These are phyloP conservation scores for Charadrius vociferus DNA, from an alignment of 2,113 vertebrate genomes.

Conservation along the genomic window DNA sequence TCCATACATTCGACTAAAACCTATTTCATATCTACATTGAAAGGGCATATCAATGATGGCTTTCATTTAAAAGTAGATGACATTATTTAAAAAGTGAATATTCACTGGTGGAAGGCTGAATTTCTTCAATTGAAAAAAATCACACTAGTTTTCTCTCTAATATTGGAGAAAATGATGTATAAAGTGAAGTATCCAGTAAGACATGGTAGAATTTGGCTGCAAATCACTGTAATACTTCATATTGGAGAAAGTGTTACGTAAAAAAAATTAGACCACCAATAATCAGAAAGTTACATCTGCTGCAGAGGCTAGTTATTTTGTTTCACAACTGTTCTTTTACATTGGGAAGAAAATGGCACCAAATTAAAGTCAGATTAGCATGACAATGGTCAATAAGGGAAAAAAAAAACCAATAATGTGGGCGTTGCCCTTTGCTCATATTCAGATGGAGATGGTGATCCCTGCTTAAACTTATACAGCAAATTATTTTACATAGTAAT, in stretches of 20 bases:
- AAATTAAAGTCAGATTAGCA: neutral
- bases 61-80: neutral
- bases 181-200: neutral
- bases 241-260: neutral
- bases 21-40: neutral
- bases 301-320: neutral
- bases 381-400: neutral
- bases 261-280: neutral
- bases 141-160: neutral
- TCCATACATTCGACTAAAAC: neutral
- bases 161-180: neutral
- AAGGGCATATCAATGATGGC: neutral
- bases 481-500: neutral
- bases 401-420: neutral
- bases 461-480: neutral
- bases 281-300: neutral
- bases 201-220: neutral
- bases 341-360: neutral
- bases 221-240: neutral
- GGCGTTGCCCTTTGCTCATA: neutral
- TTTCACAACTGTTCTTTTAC: neutral
- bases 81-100: neutral
- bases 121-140: neutral
- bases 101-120: neutral
- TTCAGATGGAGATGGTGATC: neutral